Percentiles rank a stretch among this genome's conserved stretches.
Conservation (phyloP, 1,140 invertebrate species). For the Hesperophylax magnus region DNA sequence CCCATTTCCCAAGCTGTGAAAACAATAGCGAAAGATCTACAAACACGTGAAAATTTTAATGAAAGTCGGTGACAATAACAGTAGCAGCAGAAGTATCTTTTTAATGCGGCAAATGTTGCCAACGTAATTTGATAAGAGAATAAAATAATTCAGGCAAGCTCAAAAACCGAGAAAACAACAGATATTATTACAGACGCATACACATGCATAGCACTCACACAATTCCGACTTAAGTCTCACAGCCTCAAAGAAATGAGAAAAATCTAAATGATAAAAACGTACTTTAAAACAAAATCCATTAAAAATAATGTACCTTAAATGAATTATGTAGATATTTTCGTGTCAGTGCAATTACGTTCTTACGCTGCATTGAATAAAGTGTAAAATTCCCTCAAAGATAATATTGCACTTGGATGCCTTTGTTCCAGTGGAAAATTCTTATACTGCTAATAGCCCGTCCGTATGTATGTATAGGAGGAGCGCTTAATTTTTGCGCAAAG, state of each 20-base stretch:
- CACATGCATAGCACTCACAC: constrained; percentile 5
- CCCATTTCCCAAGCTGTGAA: no score
- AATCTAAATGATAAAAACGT: constrained; percentile 57
- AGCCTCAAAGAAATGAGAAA: constrained; percentile 43
- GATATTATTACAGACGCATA: not conserved
- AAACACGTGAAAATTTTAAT: not conserved
- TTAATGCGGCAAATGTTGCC: constrained; percentile 29
- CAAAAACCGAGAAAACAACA: not conserved
- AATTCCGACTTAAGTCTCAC: not conserved
- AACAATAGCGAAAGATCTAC: no score
- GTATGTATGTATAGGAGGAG: constrained; percentile 55
- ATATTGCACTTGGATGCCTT: constrained; percentile 22
- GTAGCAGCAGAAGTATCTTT: not conserved
- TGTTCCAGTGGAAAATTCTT: constrained; percentile 54
- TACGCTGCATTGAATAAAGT: not conserved
- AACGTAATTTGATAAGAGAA: constrained; percentile 18
- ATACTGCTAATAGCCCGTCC: constrained; percentile 50
- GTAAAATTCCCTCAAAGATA: not conserved
- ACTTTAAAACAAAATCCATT: not conserved
- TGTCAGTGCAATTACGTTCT: not conserved
- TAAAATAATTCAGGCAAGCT: not conserved
- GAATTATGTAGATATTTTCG: no score
- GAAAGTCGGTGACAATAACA: not conserved
- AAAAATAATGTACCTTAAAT: no score
- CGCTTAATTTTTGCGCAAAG: constrained; percentile 72